These are phyloP conservation scores for Aproaerema taeniolella DNA, from an alignment of 2,888 invertebrate species.

Conservation along the genomic window DNA sequence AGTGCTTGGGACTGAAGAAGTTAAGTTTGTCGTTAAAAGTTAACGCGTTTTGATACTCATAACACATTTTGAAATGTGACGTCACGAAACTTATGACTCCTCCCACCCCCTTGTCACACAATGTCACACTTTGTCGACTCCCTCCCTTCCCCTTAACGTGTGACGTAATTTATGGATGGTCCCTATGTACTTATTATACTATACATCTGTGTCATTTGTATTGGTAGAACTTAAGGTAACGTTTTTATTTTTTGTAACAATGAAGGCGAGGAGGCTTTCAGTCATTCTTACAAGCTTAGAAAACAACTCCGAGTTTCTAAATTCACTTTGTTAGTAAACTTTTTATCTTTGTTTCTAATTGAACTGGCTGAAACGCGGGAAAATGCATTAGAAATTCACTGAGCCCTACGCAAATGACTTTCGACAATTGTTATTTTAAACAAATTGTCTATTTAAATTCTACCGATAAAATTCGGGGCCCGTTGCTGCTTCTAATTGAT, in stretches of 20 bases:
- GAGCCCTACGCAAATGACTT: conserved; percentile 12
- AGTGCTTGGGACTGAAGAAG: too few species aligned
- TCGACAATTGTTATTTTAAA: conserved; percentile 15
- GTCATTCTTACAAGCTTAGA: not conserved
- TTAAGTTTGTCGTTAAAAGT: too few species aligned
- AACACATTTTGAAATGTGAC: too few species aligned
- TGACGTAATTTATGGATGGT: too few species aligned
- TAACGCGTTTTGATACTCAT: too few species aligned
- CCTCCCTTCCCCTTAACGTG: too few species aligned
- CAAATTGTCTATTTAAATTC: conserved; percentile 17
- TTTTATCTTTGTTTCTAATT: conserved; percentile 13
- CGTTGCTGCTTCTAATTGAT: conserved; percentile 10
- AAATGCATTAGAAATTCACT: conserved; percentile 12
- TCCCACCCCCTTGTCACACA: too few species aligned
- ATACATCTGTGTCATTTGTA: too few species aligned
- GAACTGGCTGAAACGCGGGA: conserved; percentile 10
- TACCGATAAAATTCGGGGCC: conserved; percentile 11
- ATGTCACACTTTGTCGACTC: too few species aligned
- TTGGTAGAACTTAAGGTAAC: too few species aligned
- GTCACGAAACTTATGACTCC: too few species aligned
- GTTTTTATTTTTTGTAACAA: not conserved
- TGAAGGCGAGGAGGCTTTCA: not conserved
- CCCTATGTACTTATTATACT: too few species aligned
- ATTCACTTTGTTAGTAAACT: conserved; percentile 1
- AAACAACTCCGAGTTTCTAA: not conserved